Evolutionary conservation across 2,797 vertebrate genomes (phyloP), one percentile per base, ranked within the genome.

Genomic region (Nyctalus aviator): DNA sequence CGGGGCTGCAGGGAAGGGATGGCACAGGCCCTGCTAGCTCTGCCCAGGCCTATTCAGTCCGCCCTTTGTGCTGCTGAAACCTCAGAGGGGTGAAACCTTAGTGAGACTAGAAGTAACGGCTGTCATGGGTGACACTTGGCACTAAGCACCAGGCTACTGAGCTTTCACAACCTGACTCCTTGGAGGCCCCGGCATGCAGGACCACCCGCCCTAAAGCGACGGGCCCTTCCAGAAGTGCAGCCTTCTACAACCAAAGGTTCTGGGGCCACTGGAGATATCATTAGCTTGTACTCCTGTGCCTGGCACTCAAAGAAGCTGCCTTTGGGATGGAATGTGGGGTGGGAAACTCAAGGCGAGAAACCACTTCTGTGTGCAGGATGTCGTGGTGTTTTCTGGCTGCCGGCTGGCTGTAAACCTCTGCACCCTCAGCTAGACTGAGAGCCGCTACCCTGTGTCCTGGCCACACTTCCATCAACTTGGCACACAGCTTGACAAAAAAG

Each of bases 41-140:
- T 53, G 35, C 8, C 10, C 3, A 18, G 32, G 35, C 41, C 53
- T 69, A 46, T 21, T 44, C 53, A 90, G 23, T 48, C 14, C 15
- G 14, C 46, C 75, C 62, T 57, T 64, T 91, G 72, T 84, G 78
- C 73, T 93, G 96, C 89, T 78, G 68, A 95, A 94, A 75, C 83
- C 85, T 89, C 95, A 94, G 66, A 71, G 84, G 76, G 66, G 18
- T 76, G 83, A 91, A 93, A 96, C 79, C 85, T 86, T 53, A 72
- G 78, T 30, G 57, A 90, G 88, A 64, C 90, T 93, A 75, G 66
- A 94, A 94, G 83, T 17, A 48, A 78, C 35, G 64, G 96, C 0
- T 0, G 88, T n/a, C 57, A 3, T 4, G 64, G 20, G 17, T 9
- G 21, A 81, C 37, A 50, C 35, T 35, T 23, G 37, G 64, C n/a